Evolutionary conservation across 2,113 vertebrate species (phyloP).

Genomic region (Oreamnos americanus): DNA sequence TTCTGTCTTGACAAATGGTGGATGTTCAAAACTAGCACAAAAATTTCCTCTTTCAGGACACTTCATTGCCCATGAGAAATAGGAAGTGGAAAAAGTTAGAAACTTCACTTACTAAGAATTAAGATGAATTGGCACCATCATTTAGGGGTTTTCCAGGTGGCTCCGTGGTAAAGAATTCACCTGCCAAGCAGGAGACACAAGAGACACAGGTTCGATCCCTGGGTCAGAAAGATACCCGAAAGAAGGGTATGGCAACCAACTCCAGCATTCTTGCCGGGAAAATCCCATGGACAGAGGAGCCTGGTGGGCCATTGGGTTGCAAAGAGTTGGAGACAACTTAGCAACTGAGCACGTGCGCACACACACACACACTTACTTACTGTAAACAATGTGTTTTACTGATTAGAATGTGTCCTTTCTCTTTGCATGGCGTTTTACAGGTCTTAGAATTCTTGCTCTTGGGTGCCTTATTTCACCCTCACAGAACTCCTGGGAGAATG

Average conservation of each 20-base stretch:
- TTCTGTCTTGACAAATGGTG: background rate
- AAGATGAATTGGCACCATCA: background rate
- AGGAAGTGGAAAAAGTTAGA: background rate
- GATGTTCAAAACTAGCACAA: background rate
- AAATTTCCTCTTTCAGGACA: background rate
- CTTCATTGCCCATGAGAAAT: background rate
- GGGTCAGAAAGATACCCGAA: background rate
- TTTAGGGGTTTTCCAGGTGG: background rate
- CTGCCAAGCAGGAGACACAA: background rate
- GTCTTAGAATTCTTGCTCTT: background rate
- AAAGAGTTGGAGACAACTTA: background rate
- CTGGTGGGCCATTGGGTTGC: background rate
- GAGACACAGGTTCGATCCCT: background rate
- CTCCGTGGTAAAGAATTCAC: background rate
- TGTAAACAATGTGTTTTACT: background rate
- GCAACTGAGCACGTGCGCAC: background rate
- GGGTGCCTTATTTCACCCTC: background rate
- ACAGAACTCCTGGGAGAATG: background rate
- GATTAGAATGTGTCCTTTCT: background rate
- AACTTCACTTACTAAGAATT: background rate
- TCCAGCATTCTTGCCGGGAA: background rate
- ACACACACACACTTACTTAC: background rate
- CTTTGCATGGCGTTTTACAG: background rate
- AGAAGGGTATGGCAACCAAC: background rate
- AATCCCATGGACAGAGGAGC: background rate